Conservation (phyloP, 2,888 invertebrate species). For the Tachina grossa region DNA sequence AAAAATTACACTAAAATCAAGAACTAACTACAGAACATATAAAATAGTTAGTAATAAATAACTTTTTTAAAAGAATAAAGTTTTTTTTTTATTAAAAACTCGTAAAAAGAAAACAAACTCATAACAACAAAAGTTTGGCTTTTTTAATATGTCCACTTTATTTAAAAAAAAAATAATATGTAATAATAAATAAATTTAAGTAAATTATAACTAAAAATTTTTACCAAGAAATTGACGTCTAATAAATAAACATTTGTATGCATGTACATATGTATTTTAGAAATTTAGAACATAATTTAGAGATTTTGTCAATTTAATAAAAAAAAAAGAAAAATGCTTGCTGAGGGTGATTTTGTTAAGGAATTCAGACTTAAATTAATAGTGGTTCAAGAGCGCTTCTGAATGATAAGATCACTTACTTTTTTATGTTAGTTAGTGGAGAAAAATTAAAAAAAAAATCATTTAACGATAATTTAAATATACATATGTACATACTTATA, state of each 20-base stretch:
- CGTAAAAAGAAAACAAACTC: constrained; percentile 63
- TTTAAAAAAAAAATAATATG: constrained; percentile 56
- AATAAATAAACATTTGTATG: constrained; percentile 12
- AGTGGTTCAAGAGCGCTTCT: neutral
- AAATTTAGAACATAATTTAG: constrained; percentile 11
- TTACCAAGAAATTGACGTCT: constrained; percentile 3
- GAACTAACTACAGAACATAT: constrained; percentile 58
- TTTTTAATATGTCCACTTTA: constrained; percentile 65
- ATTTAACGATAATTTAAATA: too few relatives aligned
- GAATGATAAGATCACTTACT: neutral
- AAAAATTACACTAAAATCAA: constrained; percentile 41
- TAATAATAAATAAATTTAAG: constrained; percentile 38
- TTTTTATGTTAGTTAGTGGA: too few relatives aligned
- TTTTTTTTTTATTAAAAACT: constrained; percentile 21
- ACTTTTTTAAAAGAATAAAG: constrained; percentile 12
- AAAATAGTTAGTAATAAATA: constrained; percentile 15
- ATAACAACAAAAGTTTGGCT: constrained; percentile 70
- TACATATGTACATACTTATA: too few relatives aligned
- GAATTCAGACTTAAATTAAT: neutral
- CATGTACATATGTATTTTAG: neutral
- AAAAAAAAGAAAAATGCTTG: neutral
- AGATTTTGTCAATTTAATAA: neutral
- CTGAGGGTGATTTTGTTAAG: neutral
- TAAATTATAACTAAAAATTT: constrained; percentile 39
- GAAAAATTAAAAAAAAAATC: too few relatives aligned